Evolutionary conservation across 2,113 vertebrate genomes (phyloP).

Genomic region (Ochotona princeps): DNA sequence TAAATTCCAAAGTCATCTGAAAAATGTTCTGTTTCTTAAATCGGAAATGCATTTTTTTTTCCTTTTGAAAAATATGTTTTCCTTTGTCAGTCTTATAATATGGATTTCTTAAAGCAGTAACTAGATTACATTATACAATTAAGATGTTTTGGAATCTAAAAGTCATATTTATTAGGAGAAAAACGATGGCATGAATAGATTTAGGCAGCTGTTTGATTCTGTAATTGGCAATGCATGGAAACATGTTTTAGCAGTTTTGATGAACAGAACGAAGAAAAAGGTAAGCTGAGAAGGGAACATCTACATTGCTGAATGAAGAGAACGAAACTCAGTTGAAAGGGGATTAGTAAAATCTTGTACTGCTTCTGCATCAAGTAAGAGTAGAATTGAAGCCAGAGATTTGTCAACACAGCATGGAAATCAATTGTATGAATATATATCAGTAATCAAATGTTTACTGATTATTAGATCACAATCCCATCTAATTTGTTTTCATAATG

Average conservation of each 20-base stretch:
- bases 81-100: neutral
- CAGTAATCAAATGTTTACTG: neutral
- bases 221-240: neutral
- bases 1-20: conserved; percentile 20
- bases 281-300: neutral
- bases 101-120: neutral
- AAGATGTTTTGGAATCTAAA: conserved; percentile 21
- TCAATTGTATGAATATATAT: neutral
- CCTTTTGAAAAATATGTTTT: conserved; percentile 28
- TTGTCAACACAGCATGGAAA: neutral
- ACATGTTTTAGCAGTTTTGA: neutral
- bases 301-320: neutral
- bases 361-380: neutral
- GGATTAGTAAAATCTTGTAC: neutral
- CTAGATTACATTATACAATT: neutral
- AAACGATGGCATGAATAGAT: neutral
- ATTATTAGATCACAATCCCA: neutral
- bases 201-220: neutral
- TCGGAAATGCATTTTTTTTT: neutral
- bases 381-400: neutral
- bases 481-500: neutral
- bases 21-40: neutral
- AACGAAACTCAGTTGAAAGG: neutral
- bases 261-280: neutral
- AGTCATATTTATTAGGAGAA: neutral